phyloP scores from a whole-genome alignment of 2,888 invertebrate genomes.

The Metellina segmentata region DNA sequence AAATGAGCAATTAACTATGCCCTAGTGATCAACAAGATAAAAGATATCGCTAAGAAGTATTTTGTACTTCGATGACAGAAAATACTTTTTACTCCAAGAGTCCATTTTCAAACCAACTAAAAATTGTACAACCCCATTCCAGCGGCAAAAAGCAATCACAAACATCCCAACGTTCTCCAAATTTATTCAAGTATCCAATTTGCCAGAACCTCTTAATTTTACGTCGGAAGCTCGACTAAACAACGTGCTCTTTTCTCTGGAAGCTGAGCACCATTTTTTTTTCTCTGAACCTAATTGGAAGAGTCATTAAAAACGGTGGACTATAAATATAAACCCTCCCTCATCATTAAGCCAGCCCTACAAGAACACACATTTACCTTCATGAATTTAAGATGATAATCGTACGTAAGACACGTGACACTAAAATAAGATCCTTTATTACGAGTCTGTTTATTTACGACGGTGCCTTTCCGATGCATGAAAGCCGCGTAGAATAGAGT shows the following conservation, averaged over 20 bases:
- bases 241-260: conserved; percentile 5
- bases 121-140: neutral
- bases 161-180: conserved; percentile 4
- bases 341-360: conserved; percentile 40
- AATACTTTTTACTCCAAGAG: too few species aligned
- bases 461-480: conserved; percentile 1
- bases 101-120: neutral
- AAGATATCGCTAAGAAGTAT: too few species aligned
- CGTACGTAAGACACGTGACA: conserved; percentile 41
- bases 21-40: too few species aligned
- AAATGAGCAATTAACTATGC: too few species aligned
- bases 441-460: conserved; percentile 44
- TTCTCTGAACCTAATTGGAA: conserved; percentile 47
- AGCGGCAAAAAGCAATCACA: neutral
- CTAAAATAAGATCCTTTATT: conserved; percentile 51
- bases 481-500: conserved; percentile 19
- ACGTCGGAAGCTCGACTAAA: conserved; percentile 8
- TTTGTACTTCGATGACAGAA: too few species aligned
- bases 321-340: conserved; percentile 59
- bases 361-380: conserved; percentile 53
- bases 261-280: conserved; percentile 11
- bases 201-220: conserved; percentile 23
- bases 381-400: conserved; percentile 45
- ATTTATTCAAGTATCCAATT: conserved; percentile 1
- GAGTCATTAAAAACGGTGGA: conserved; percentile 60